phyloP scores from a whole-genome alignment of 2,888 invertebrate genomes.

The Galerucella calmariensis region DNA sequence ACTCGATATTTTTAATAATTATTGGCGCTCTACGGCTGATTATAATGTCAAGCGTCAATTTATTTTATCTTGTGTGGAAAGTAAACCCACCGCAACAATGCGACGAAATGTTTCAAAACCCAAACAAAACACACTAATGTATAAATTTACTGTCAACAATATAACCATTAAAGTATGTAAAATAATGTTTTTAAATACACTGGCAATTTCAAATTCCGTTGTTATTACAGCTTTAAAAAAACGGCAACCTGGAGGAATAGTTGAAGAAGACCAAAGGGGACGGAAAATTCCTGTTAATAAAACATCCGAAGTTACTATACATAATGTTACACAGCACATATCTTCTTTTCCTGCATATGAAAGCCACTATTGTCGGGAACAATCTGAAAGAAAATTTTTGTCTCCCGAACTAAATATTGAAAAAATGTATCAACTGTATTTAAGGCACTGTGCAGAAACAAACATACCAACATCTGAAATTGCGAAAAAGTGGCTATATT shows the following conservation, averaged over 20 bases:
- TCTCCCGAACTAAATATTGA: not conserved
- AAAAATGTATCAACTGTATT: constrained; percentile 8
- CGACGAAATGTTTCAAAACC: not conserved
- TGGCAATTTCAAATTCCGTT: not conserved
- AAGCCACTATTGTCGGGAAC: not conserved
- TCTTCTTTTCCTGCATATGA: not conserved
- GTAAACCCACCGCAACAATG: no score
- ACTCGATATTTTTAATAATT: constrained; percentile 6
- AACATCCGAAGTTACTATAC: no score
- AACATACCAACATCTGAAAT: not conserved
- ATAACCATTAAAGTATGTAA: constrained; percentile 8
- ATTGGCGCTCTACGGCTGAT: constrained; percentile 3
- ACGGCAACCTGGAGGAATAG: not conserved
- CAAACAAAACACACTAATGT: not conserved
- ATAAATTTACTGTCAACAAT: not conserved
- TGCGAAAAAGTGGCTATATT: not conserved
- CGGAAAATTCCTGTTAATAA: no score
- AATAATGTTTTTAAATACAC: not conserved
- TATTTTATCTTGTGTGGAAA: constrained; percentile 21
- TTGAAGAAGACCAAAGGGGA: not conserved
- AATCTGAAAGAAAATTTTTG: not conserved
- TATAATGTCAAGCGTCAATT: constrained; percentile 38
- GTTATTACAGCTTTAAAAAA: not conserved
- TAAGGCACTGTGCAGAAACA: constrained; percentile 6
- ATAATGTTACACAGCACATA: no score